Conservation (phyloP, 2,888 invertebrate species). For the Spilarctia lutea region DNA sequence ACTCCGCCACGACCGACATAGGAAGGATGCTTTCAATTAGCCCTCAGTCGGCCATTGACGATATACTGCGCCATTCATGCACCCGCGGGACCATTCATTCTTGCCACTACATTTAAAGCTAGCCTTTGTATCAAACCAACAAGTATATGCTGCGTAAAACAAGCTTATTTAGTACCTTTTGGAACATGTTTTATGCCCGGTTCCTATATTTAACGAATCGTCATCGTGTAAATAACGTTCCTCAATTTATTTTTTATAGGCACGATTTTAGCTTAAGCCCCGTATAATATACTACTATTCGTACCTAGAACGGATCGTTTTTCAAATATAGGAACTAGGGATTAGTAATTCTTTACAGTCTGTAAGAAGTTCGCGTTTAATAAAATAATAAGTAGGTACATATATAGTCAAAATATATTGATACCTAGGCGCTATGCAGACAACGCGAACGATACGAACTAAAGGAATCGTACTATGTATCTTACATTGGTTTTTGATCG, state of each 20-base stretch:
- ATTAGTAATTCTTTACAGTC: conserved; percentile 3
- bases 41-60: conserved; percentile 64
- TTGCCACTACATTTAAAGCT: conserved; percentile 51
- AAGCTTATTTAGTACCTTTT: conserved; percentile 8
- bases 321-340: too few species aligned
- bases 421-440: background rate
- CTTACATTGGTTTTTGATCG: too few species aligned
- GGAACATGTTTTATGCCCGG: conserved; percentile 14
- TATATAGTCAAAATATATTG: background rate
- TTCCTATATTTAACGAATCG: too few species aligned
- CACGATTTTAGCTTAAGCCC: too few species aligned
- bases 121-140: conserved; percentile 38
- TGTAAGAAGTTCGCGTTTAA: background rate
- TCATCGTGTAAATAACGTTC: too few species aligned
- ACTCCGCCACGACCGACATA: conserved; percentile 59
- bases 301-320: too few species aligned
- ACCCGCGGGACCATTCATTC: conserved; percentile 68
- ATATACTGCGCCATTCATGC: conserved; percentile 65
- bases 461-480: too few species aligned
- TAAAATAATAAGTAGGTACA: background rate
- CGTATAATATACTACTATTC: too few species aligned
- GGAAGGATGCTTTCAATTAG: conserved; percentile 64
- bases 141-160: background rate
- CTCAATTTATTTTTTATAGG: too few species aligned
- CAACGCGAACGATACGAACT: too few species aligned